Evolutionary conservation across 2,888 invertebrate genomes (phyloP).

Genomic region (Girardia tigrina): DNA sequence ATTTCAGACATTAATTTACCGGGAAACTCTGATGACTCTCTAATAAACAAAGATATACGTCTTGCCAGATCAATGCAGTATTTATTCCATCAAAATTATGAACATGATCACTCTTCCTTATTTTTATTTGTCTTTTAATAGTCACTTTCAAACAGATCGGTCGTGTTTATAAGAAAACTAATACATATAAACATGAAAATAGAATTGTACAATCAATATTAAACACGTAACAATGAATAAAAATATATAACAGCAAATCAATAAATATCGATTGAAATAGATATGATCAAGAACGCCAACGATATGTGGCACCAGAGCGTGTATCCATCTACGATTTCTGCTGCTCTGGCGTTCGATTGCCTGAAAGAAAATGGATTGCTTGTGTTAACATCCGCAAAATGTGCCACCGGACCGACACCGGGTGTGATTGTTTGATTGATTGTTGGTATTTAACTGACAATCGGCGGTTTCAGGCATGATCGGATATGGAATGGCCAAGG

Average conservation of each 20-base stretch:
- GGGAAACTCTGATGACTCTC: too few relatives aligned
- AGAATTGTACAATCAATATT: too few relatives aligned
- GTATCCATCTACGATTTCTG: conserved; percentile 83
- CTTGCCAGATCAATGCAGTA: too few relatives aligned
- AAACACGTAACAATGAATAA: too few relatives aligned
- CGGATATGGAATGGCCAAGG: conserved; percentile 57
- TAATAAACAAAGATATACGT: too few relatives aligned
- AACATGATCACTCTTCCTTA: too few relatives aligned
- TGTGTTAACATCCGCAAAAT: conserved; percentile 82
- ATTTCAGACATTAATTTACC: too few relatives aligned
- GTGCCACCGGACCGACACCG: conserved; percentile 61
- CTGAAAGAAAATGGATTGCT: conserved; percentile 76
- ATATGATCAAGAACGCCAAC: conserved; percentile 75
- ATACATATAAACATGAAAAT: too few relatives aligned
- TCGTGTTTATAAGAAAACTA: too few relatives aligned
- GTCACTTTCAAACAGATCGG: too few relatives aligned
- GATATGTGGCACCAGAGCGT: conserved; percentile 95
- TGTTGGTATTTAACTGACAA: background rate
- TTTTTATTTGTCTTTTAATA: too few relatives aligned
- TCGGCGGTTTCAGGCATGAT: conserved; percentile 51
- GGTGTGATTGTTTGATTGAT: conserved; percentile 45
- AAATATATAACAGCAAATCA: background rate
- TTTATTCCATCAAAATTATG: too few relatives aligned
- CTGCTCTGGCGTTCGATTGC: conserved; percentile 69
- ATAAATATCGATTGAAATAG: conserved; percentile 49